phyloP scores from a whole-genome alignment of 2,888 invertebrate genomes.

The Rhagophthalmus giganteus region DNA sequence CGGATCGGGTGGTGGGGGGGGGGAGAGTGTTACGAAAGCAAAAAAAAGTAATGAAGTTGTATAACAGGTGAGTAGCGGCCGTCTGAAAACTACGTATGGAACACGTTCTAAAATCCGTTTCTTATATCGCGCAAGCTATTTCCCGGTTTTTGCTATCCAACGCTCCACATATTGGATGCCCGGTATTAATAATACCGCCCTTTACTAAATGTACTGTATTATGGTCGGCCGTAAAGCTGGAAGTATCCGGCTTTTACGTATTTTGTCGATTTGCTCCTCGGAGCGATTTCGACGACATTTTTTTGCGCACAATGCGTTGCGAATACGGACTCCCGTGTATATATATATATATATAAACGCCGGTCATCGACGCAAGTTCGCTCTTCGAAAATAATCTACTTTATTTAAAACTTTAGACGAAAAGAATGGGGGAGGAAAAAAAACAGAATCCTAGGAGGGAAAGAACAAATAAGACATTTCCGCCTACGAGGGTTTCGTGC shows the following conservation, averaged over 20 bases:
- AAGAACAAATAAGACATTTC: no score
- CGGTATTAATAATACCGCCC: not conserved
- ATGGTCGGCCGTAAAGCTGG: not conserved
- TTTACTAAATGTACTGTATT: not conserved
- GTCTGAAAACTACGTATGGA: not conserved
- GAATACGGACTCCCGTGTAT: no score
- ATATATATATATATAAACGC: no score
- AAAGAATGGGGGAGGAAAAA: no score
- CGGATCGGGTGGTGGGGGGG: no score
- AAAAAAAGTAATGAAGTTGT: no score
- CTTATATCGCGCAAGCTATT: not conserved
- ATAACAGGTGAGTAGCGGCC: not conserved
- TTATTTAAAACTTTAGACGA: not conserved
- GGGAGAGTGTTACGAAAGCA: no score
- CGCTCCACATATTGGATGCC: not conserved
- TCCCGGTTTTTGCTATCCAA: not conserved
- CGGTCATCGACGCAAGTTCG: no score
- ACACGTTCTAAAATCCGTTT: not conserved
- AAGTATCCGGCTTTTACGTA: not conserved
- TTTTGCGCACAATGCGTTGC: constrained; percentile 11
- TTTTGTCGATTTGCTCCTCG: constrained; percentile 1
- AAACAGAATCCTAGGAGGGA: no score
- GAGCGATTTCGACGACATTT: constrained; percentile 1
- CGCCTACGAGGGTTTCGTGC: no score
- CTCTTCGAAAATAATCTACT: no score